Evolutionary conservation across 2,888 invertebrate genomes (phyloP), one percentile per base, ranked within the genome.

Genomic region (Nycteola revayana): DNA sequence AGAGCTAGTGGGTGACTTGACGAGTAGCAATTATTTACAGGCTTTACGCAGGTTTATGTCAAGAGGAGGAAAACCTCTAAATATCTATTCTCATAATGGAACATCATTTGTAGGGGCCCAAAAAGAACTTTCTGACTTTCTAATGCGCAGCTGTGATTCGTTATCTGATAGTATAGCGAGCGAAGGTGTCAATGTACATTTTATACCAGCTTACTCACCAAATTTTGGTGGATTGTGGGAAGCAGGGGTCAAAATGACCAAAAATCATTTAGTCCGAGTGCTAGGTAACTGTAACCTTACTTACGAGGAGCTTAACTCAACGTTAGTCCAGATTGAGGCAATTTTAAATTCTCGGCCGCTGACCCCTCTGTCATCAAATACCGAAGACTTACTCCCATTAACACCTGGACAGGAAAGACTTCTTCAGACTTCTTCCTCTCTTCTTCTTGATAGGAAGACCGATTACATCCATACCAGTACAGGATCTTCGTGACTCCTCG

Each of bases 201-300:
- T 42, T n/a, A 34, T 28, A 3, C 39, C 46, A n/a, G 36, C 42
- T 7, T 45, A 45, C 18, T 37, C 41, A 9, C 41, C 37, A 10
- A 32, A 38, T 20, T 42, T 45, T 29, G 27, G 25, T n/a, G 23
- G 40, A 7, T 14, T 26, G 10, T 14, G 5, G 14, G 14, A 14
- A 5, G 14, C 14, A 5, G 14, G 14, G 5, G 5, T 14, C 5
- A 14, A 14, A 14, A 3, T 5, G 14, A 5, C 14, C 2, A 14
- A 14, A 14, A 3, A 14, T 7, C 38, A 36, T 1, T 10, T 34
- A 11, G 7, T 10, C 3, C 11, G 36, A 17, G 7, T 35, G 0
- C 9, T 35, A 10, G 14, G 14, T 8, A 17, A 14, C 22, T 11
- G 10, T 10, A n/a, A 22, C 22, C 11, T 32, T n/a, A 36, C 21